Base-by-base conservation (phyloP, 2,888 invertebrate species). In the Bembecia ichneumoniformis region DNA sequence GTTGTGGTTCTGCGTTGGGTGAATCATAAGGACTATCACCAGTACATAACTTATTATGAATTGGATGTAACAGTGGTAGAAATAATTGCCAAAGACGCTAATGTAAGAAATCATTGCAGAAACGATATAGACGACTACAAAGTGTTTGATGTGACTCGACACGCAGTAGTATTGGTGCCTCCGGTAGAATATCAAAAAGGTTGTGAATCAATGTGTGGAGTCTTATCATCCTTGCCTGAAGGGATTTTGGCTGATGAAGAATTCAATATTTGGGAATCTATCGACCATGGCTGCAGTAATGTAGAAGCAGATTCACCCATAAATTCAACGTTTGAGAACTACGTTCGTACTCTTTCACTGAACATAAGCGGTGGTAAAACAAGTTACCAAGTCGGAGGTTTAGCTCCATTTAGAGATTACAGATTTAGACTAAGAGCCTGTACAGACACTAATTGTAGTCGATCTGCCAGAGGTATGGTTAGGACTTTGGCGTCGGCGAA, bases 331-430 rank as follows among this genome's bases (percentile, higher is more conserved):
- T 60, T 68, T 17, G 71, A 64, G 1, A 65, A 62, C 5, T 71
- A 74, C 54, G 60, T 80, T 0, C 62, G 62, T 10, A 80, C 74
- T 9, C 54, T 77, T 35, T 58, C 66, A 43, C 56, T 84, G 7
- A 70, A 74, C 49, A 60, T 84, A 47, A 64, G 53, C 15, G 66
- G 64, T 2, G 58, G 63, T 1, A 66, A 55, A 56, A 72, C 62
- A 36, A 58, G 58, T 2, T 78, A 64, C 47, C 67, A 74, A 62
- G 63, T 87, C 3, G 71, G 63, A 9, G 70, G 69, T 1, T 58
- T 87, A 43, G 79, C 80, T 15, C 84, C 86, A 0, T 87, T 62
- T 48, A 68, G 83, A 56, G 84, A 84, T 59, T 87, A 86, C 50
- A 76, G 68, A 50, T 77, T 86, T 55, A 64, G 73, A 51, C 59